A percentile compares a stretch with the other conserved stretches of the same genome.
These are phyloP conservation scores for Dysmachus trigonus DNA, from an alignment of 2,888 invertebrate genomes.

Conservation along the genomic window DNA sequence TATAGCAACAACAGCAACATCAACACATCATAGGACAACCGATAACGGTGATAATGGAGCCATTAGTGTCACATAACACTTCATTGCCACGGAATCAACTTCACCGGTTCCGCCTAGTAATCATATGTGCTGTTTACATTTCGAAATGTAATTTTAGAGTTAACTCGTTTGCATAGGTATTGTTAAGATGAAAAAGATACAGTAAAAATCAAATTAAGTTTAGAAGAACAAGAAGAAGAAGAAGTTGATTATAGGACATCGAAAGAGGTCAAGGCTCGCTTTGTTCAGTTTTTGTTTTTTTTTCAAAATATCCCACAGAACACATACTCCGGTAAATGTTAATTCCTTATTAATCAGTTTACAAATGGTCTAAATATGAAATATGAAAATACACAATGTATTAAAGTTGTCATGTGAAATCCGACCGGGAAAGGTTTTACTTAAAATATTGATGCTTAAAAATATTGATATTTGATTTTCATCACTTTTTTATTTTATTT, in stretches of 20 bases:
- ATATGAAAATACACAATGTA: too few relatives aligned
- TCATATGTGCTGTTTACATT: neutral
- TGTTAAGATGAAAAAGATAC: neutral
- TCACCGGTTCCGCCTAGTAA: neutral
- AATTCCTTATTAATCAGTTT: too few relatives aligned
- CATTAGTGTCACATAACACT: conserved; percentile 63
- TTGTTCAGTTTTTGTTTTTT: neutral
- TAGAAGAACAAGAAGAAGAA: neutral
- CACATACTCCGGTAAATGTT: too few relatives aligned
- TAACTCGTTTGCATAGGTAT: neutral
- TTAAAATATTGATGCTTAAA: neutral
- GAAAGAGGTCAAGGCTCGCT: neutral
- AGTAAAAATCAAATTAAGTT: neutral
- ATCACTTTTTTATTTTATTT: neutral
- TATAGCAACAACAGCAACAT: conserved; percentile 43
- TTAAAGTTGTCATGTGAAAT: neutral
- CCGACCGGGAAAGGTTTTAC: neutral
- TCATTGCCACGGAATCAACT: conserved; percentile 46
- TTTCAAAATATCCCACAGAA: neutral
- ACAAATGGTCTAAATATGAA: too few relatives aligned
- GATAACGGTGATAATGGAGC: conserved; percentile 58
- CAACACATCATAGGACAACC: conserved; percentile 48
- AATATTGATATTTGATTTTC: neutral
- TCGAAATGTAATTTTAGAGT: conserved; percentile 7
- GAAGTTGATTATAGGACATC: neutral